These are phyloP conservation scores for Papilio gigon DNA, from an alignment of 2,888 invertebrate species.

Conservation along the genomic window DNA sequence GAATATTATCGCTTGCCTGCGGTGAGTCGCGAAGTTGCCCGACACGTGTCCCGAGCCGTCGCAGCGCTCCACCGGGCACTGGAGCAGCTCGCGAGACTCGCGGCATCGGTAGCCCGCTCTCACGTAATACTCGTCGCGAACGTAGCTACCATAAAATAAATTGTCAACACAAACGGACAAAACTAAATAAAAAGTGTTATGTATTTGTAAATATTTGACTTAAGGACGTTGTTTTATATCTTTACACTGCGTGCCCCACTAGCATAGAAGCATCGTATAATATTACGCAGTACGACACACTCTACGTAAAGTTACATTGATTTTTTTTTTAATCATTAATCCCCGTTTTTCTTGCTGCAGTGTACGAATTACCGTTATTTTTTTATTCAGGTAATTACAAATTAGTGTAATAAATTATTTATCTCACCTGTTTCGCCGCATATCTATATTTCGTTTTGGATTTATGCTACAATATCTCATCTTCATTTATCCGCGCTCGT, in stretches of 20 bases:
- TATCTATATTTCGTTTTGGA: conserved; percentile 65
- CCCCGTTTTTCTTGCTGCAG: not conserved
- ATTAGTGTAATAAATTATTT: conserved; percentile 51
- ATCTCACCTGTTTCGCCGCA: conserved; percentile 76
- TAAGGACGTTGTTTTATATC: not conserved
- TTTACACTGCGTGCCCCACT: conserved; percentile 18
- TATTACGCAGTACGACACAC: conserved; percentile 15
- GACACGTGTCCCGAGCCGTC: conserved; percentile 94
- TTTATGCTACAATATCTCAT: conserved; percentile 70
- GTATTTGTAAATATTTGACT: conserved; percentile 33
- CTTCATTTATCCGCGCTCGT: conserved; percentile 68
- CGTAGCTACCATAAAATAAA: conserved; percentile 68
- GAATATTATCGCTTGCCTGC: conserved; percentile 85
- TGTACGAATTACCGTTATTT: conserved; percentile 10
- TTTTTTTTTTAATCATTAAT: conserved; percentile 28
- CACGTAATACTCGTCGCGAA: conserved; percentile 72
- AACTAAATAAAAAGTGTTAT: conserved; percentile 37
- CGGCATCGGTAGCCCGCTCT: conserved; percentile 81
- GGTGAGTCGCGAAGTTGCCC: conserved; percentile 94
- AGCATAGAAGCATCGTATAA: conserved; percentile 30
- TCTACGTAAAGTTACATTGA: conserved; percentile 25
- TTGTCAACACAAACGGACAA: conserved; percentile 15
- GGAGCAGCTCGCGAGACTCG: conserved; percentile 88
- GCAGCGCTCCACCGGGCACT: conserved; percentile 90
- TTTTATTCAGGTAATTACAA: conserved; percentile 9